Base-by-base conservation (phyloP, 2,888 invertebrate species). In the Hyposoter dolosus region DNA sequence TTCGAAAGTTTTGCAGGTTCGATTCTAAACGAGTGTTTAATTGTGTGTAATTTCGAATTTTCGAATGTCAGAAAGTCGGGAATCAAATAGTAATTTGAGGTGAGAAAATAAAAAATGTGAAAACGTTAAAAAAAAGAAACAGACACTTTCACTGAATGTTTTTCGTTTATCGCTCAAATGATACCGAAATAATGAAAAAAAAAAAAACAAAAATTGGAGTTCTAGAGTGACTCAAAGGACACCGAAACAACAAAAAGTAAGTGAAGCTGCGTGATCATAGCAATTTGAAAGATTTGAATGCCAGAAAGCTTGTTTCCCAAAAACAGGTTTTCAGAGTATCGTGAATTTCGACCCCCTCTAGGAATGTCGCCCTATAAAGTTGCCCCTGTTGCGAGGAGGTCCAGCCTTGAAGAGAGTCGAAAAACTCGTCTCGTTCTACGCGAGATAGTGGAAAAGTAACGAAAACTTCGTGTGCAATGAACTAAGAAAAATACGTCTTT, bases 271-370 rank as follows among this genome's bases (percentile, higher is more conserved):
- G 43, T 10, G 43, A 63, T 60, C n/a, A 17, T 65, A 12, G 10
- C 9, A 45, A 60, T 35, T 40, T 45, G 28, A 35, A 32, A 50
- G 32, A 50, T 47, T n/a, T 35, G 35, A 32, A 50, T 71, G 50
- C 71, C 17, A 28, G 50, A 28, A 69, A 45, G 45, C 69, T 69
- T 32, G 50, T 71, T 50, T 71, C n/a, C 50, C 1, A 28, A 47
- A 50, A 71, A 71, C 71, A n/a, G 71, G 71, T 71, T 71, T 71
- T 71, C 15, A 3, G 28, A 28, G 32, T 71, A 50, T 53, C 32
- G 50, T 71, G 47, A 47, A 71, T 50, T 71, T 71, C 71, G 50
- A 53, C 28, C 50, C 50, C 32, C 12, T 50, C 28, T 32, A 32
- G 50, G 71, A 71, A 71, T 71, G 71, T 50, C 28, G 35, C 50